Evolutionary conservation across 2,888 invertebrate species (phyloP).

Genomic region (Thecocarcelia acutangulata): DNA sequence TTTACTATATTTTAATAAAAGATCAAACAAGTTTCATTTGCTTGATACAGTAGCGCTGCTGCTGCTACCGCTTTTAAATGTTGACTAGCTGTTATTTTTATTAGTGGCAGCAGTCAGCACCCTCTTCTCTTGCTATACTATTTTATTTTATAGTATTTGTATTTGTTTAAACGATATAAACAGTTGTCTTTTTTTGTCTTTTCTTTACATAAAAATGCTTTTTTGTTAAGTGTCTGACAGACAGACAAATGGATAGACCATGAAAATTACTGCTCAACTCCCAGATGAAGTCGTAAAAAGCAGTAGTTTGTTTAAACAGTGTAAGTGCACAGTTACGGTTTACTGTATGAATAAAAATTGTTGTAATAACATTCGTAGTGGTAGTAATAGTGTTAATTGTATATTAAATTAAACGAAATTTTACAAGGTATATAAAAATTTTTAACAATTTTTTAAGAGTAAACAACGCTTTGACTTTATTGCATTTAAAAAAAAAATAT

Average conservation of each 20-base stretch:
- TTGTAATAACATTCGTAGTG: not conserved
- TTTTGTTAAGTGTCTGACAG: constrained; percentile 10
- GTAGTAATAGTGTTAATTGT: constrained; percentile 42
- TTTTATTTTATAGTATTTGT: constrained; percentile 6
- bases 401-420: not conserved
- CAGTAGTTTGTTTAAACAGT: constrained; percentile 8
- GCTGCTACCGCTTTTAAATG: constrained; percentile 46
- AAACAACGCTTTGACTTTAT: too few species aligned
- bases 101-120: constrained; percentile 16
- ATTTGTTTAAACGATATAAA: constrained; percentile 45
- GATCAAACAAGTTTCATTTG: constrained; percentile 32
- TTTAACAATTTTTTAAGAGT: not conserved
- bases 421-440: constrained; percentile 10
- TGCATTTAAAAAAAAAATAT: too few species aligned
- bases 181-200: not conserved
- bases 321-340: constrained; percentile 45
- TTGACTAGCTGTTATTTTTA: constrained; percentile 34
- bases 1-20: constrained; percentile 16
- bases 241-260: not conserved
- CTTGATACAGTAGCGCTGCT: not conserved
- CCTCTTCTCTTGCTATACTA: constrained; percentile 1
- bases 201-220: constrained; percentile 27
- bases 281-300: constrained; percentile 42
- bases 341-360: constrained; percentile 8
- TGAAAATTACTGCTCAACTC: constrained; percentile 1